These are phyloP conservation scores for Plecturocebus donacophilus DNA, from an alignment of 2,113 vertebrate species.

Conservation along the genomic window DNA sequence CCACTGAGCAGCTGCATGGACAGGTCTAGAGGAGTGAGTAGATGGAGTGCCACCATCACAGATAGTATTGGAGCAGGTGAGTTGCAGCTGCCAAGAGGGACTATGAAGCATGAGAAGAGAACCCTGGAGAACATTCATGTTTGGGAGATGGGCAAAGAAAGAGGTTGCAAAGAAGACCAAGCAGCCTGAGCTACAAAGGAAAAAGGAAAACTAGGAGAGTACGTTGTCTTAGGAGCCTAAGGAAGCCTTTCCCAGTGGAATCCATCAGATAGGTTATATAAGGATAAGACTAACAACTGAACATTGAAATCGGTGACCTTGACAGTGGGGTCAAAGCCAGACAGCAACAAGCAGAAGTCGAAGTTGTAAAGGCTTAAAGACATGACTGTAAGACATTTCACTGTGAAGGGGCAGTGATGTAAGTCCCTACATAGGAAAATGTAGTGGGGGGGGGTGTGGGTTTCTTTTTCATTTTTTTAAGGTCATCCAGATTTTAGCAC, in stretches of 20 bases:
- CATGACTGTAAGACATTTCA: neutral
- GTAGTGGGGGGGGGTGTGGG: no score
- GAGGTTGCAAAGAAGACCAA: neutral
- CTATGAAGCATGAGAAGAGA: neutral
- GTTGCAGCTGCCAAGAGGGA: neutral
- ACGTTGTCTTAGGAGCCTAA: neutral
- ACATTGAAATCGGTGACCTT: neutral
- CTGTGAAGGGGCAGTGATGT: accelerated
- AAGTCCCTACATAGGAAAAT: neutral
- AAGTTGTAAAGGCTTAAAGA: neutral
- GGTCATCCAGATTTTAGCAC: neutral
- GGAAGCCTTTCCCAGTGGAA: neutral
- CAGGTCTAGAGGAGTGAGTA: neutral
- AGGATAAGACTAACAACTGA: neutral
- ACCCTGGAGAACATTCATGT: neutral
- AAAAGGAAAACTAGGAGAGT: neutral
- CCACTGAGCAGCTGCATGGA: accelerated
- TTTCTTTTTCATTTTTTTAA: neutral
- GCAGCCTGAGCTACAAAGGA: neutral
- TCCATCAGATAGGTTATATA: neutral
- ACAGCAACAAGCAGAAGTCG: neutral
- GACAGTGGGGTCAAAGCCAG: neutral
- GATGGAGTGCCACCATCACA: neutral
- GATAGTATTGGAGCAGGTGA: neutral
- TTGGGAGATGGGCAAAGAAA: neutral